Evolutionary conservation across 2,797 vertebrate genomes (phyloP).

Genomic region (Periophthalmus magnuspinnatus): DNA sequence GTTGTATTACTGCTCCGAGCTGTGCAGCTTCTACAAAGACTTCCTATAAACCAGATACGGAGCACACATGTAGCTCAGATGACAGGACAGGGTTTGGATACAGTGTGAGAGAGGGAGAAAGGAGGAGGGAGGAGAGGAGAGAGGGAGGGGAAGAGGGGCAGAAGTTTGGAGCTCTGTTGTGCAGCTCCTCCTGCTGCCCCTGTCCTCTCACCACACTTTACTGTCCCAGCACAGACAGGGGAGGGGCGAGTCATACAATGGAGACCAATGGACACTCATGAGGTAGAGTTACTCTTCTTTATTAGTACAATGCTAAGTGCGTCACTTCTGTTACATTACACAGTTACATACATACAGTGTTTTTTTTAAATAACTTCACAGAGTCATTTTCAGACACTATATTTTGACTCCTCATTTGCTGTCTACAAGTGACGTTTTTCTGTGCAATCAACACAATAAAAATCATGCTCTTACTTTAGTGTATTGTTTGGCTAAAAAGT

Average conservation of each 20-base stretch:
- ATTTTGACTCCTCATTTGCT: too few relatives aligned
- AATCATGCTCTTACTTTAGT: too few relatives aligned
- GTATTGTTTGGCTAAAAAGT: too few relatives aligned
- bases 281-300: too few relatives aligned
- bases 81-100: not conserved
- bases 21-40: not conserved
- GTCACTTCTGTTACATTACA: too few relatives aligned
- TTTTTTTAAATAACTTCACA: too few relatives aligned
- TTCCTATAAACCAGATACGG: not conserved
- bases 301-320: too few relatives aligned
- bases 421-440: too few relatives aligned
- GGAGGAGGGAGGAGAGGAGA: not conserved
- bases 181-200: slow-evolving; percentile 74
- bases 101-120: not conserved
- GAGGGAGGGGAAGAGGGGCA: not conserved
- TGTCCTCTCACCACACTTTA: slow-evolving; percentile 59
- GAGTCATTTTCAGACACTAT: too few relatives aligned
- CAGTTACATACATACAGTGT: too few relatives aligned
- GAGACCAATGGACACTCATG: too few relatives aligned
- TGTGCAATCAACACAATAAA: too few relatives aligned
- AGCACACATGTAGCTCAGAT: not conserved
- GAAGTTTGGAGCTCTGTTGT: slow-evolving; percentile 49
- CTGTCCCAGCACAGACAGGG: not conserved
- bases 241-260: not conserved
- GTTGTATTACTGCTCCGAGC: slow-evolving; percentile 13